Base-by-base conservation (phyloP, 1,140 invertebrate species). In the Xylocopa sonorina region DNA sequence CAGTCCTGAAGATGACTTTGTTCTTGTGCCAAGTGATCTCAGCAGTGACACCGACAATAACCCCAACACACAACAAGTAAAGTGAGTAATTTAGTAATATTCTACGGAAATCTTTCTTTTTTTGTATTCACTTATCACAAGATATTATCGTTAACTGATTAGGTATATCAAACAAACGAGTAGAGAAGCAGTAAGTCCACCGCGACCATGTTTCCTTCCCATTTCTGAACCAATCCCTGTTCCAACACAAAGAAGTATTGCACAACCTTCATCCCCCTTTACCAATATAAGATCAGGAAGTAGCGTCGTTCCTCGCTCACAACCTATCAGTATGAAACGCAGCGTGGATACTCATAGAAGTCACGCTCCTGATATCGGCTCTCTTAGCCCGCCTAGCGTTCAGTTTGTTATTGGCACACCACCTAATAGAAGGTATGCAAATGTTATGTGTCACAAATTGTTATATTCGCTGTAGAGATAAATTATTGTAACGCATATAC, bases 341-440 rank as follows among this genome's bases (percentile, higher is more conserved):
- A 91, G 88, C 69, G 85, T 94, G 92, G 95, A 96, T 88, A 94
- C 95, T 83, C 93, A 94, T 73, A 93, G 94, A 88, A 95, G 92
- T 90, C 94, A 94, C 89, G 94, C 93, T 21, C 93, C 95, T 50
- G 96, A 97, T 93, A 96, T 98, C 77, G 97, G 96, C 81, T 98
- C 97, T 3, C 94, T 98, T 51, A 98, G 97, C 66, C 97, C 98
- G 78, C 97, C 98, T 64, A 95, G 96, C 85, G 97, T 97, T 63
- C 97, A 98, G 89, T 98, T 98, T 92, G 96, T 95, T 58, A 97
- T 98, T 92, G 97, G 97, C n/a, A 97, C 97, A 55, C 97, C 97
- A 46, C 97, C 97, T 10, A 94, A 94, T 51, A 94, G 95, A 85
- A 93, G 92, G 85, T 92, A 89, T 29, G 27, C 0, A 34, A 64